Base-by-base conservation (phyloP, 2,888 invertebrate species). In the Pseudeuparius sepicola region DNA sequence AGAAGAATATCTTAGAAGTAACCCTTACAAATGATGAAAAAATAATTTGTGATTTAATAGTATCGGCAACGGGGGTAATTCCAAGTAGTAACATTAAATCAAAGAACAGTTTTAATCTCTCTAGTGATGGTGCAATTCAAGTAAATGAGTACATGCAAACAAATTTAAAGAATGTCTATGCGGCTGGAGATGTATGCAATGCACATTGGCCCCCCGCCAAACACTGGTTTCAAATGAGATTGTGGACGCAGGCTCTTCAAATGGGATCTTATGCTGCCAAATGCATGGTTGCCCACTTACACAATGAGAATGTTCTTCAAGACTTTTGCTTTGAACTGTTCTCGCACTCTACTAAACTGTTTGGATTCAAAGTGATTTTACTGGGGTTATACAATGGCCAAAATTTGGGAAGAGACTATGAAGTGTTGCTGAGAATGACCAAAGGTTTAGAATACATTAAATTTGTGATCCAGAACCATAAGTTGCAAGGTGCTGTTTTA, bases 311-410 rank as follows among this genome's bases (percentile, higher is more conserved):
- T 44, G 68, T 84, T 9, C 64, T 79, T 36, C 86, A 83, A 63
- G 97, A 97, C 60, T 93, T 97, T 60, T 90, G 90, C 58, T 98
- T 99, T 66, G 98, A 98, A 64, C 63, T 98, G 18, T 99, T 98
- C 56, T 82, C 93, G 1, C 98, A 99, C 63, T 88, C 92, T 11
- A 99, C 98, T 1, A 78, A 75, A 42, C 80, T 99, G 47, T 98
- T 94, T 66, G 92, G 89, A 3, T 86, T 78, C 55, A 90, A 94
- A 68, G 88, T 96, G 2, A 77, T 96, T 12, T 66, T 97, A 31
- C 64, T 97, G 27, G 96, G 97, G 5, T 75, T 88, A 40, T 96
- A 78, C 57, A 96, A 97, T 67, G 94, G 86, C 0, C 96, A 96
- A 62, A 85, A 79, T 5, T 63, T 96, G 40, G 78, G 75, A 0